These are phyloP conservation scores for Sebastes fasciatus DNA, from an alignment of 2,113 vertebrate species.

Conservation along the genomic window DNA sequence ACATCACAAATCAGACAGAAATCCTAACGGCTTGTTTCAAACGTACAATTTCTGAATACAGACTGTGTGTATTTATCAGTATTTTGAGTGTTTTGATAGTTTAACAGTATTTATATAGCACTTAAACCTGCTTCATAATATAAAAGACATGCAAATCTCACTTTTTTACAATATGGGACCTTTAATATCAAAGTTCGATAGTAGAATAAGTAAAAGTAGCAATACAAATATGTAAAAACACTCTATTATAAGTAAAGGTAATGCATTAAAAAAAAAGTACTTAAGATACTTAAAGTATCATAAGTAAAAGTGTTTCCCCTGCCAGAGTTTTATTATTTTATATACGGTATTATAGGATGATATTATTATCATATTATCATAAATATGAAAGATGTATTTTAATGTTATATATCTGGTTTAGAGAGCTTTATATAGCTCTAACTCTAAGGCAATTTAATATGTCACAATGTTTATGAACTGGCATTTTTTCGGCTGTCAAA, in stretches of 20 bases:
- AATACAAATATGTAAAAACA: background rate
- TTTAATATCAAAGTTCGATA: no score
- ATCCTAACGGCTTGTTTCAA: no score
- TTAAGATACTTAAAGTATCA: no score
- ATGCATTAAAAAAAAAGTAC: background rate
- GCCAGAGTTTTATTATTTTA: background rate
- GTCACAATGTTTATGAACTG: background rate
- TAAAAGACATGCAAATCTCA: no score
- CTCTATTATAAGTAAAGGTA: background rate
- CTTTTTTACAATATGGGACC: no score
- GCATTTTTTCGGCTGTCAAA: background rate
- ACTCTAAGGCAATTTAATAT: background rate
- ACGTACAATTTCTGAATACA: no score
- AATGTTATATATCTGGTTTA: background rate
- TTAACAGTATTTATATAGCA: no score
- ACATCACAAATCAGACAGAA: background rate
- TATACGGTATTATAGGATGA: background rate
- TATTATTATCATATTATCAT: background rate
- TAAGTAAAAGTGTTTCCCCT: background rate
- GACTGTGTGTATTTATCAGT: no score
- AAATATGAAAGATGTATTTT: no score
- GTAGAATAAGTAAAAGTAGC: background rate
- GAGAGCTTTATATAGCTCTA: background rate
- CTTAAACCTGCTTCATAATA: no score
- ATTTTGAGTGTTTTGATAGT: no score